These are phyloP conservation scores for Arbacia lixula DNA, from an alignment of 53 echinoderm and acorn worm genomes.

Conservation along the genomic window DNA sequence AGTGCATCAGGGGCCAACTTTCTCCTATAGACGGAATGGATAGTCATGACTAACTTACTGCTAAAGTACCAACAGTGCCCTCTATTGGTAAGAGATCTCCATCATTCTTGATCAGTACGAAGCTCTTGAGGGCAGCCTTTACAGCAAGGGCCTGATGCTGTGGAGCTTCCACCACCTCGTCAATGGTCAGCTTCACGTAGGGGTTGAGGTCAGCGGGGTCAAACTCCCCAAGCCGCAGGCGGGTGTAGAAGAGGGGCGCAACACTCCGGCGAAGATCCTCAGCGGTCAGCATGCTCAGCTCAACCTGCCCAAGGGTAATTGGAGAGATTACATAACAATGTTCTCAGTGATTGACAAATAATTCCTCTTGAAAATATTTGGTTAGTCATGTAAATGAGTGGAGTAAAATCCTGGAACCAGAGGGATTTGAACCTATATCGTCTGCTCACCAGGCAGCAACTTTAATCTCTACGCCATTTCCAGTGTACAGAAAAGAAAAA, in stretches of 20 bases:
- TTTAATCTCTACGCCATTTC: too few relatives aligned
- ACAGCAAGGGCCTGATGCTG: conserved; percentile 70
- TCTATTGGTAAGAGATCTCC: conserved; percentile 53
- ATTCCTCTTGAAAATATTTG: too few relatives aligned
- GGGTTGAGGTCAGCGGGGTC: conserved; percentile 83
- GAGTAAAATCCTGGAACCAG: too few relatives aligned
- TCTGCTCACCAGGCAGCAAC: too few relatives aligned
- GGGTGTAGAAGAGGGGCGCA: conserved; percentile 88
- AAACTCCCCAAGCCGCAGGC: conserved; percentile 89
- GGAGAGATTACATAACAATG: too few relatives aligned
- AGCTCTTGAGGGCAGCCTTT: conserved; percentile 71
- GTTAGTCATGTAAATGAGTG: too few relatives aligned
- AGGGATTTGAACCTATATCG: too few relatives aligned
- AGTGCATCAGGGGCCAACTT: background rate
- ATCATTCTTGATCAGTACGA: conserved; percentile 91
- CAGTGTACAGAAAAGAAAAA: too few relatives aligned
- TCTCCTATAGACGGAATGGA: background rate
- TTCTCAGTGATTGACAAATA: too few relatives aligned
- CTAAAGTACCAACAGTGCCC: conserved; percentile 42
- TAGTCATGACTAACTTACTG: conserved; percentile 51
- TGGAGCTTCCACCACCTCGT: conserved; percentile 54
- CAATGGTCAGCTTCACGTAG: conserved; percentile 62
- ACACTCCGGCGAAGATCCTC: conserved; percentile 46
- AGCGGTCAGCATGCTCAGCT: conserved; percentile 54
- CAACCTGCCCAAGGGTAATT: too few relatives aligned